phyloP scores from a whole-genome alignment of 1,140 invertebrate genomes.

The Oedothorax gibbosus region DNA sequence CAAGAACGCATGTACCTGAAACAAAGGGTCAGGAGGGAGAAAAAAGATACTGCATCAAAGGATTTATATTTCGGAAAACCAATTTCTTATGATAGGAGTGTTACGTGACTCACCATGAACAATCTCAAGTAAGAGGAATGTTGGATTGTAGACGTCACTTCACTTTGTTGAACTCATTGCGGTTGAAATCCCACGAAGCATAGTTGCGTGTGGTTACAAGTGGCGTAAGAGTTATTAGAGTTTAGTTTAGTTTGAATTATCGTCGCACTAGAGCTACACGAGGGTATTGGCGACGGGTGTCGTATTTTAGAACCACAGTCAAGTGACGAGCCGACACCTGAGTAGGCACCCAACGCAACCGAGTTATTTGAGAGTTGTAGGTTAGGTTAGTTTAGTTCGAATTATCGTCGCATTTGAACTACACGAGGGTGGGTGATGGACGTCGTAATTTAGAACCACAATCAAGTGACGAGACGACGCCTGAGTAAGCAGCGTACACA shows the following conservation, averaged over 20 bases:
- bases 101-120: slow-evolving; percentile 28
- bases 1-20: too few relatives aligned
- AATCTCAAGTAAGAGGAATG: slow-evolving; percentile 8
- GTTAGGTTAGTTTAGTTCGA: neutral
- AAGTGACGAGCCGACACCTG: too few relatives aligned
- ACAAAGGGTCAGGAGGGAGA: slow-evolving; percentile 14
- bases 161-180: slow-evolving; percentile 11
- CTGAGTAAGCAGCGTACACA: too few relatives aligned
- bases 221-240: slow-evolving; percentile 8
- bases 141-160: neutral
- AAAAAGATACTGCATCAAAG: slow-evolving; percentile 10
- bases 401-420: neutral
- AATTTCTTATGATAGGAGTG: slow-evolving; percentile 38
- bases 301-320: too few relatives aligned
- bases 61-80: slow-evolving; percentile 12
- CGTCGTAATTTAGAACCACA: neutral
- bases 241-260: neutral
- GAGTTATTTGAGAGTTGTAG: neutral
- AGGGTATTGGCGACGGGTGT: too few relatives aligned
- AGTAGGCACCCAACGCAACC: too few relatives aligned
- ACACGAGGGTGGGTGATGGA: neutral
- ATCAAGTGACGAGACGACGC: too few relatives aligned
- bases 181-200: neutral
- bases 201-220: neutral
- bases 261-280: too few relatives aligned